A percentile compares a stretch with the other conserved stretches of the same genome.
phyloP scores from a whole-genome alignment of 2,797 vertebrate genomes.

The Trichosurus vulpecula region DNA sequence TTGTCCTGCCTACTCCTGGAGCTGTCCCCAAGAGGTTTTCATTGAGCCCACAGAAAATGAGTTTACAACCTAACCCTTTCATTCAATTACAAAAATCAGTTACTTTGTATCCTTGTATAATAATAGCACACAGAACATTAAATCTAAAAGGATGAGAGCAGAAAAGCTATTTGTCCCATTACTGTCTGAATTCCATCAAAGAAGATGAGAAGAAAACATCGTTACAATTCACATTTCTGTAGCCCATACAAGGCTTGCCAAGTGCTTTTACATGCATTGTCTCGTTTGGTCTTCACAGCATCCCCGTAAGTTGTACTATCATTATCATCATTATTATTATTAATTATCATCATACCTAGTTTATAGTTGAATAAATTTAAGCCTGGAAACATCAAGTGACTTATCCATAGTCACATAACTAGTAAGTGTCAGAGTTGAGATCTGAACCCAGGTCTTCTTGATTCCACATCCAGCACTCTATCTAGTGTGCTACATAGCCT shows the following conservation, averaged over 20 bases:
- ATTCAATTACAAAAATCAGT: not conserved
- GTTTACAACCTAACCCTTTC: not conserved
- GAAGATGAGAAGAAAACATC: not conserved
- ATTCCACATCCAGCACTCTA: not conserved
- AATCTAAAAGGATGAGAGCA: not conserved
- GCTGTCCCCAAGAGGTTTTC: not conserved
- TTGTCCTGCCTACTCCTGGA: not conserved
- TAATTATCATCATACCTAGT: not conserved
- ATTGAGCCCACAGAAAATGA: not conserved
- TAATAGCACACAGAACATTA: not conserved
- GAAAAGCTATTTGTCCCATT: not conserved
- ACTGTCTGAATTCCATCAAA: not conserved
- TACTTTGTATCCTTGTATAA: not conserved
- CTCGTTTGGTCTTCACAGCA: not conserved
- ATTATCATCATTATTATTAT: no score
- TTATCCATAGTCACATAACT: not conserved
- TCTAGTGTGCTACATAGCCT: not conserved
- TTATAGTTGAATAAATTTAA: not conserved
- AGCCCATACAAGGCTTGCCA: not conserved
- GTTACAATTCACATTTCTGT: not conserved
- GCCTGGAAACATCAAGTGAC: not conserved
- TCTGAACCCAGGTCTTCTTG: not conserved
- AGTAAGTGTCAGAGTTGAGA: not conserved
- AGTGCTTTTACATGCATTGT: not conserved
- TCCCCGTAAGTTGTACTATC: not conserved